Evolutionary conservation across 2,888 invertebrate genomes (phyloP).

Genomic region (Callyntrura guangdongensis): DNA sequence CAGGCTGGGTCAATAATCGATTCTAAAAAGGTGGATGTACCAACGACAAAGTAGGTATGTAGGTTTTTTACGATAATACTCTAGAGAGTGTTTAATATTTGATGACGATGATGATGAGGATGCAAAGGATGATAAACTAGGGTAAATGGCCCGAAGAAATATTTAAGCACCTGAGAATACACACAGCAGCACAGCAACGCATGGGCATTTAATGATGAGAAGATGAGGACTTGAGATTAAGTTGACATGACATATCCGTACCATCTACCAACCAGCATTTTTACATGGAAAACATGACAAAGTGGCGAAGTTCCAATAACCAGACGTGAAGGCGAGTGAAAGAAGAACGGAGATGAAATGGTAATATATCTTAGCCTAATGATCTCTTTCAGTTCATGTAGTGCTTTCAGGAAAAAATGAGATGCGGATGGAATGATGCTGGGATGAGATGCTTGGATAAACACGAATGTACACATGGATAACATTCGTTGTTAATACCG

Average conservation of each 20-base stretch:
- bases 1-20: constrained; percentile 62
- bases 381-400: too few relatives aligned
- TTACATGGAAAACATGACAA: constrained; percentile 44
- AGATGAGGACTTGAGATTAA: not conserved
- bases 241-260: not conserved
- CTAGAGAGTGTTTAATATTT: not conserved
- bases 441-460: not conserved
- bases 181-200: not conserved
- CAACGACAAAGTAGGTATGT: not conserved
- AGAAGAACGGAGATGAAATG: not conserved
- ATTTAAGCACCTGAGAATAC: constrained; percentile 41
- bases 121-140: constrained; percentile 29
- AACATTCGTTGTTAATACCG: not conserved
- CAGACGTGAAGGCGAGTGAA: not conserved
- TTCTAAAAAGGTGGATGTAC: not conserved
- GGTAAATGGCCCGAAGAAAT: constrained; percentile 62
- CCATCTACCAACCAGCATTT: not conserved
- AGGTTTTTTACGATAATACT: too few relatives aligned
- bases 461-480: not conserved
- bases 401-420: not conserved
- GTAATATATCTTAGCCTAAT: not conserved
- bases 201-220: too few relatives aligned
- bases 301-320: constrained; percentile 61
- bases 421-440: constrained; percentile 36
- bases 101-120: not conserved